Base-by-base conservation (phyloP, 2,797 vertebrate species). In the Toxotes lorentzi region DNA sequence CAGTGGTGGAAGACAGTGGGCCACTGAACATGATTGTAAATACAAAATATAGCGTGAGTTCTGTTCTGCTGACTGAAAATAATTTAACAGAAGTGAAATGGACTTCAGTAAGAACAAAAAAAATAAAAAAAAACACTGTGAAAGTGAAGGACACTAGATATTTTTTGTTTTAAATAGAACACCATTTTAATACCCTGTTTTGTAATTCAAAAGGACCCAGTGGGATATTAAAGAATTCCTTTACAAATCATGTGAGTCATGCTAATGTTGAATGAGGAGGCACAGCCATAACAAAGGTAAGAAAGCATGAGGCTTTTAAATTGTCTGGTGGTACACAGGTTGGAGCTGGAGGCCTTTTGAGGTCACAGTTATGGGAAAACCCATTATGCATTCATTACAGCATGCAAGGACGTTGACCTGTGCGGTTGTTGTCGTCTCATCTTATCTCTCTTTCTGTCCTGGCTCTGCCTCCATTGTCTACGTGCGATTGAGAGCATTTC, bases 401-500 rank as follows among this genome's bases (percentile, higher is more conserved):
- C 85, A 71, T 73, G 82, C 19, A 19, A 58, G 66, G 67, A 77
- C 27, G 16, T 16, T 63, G 83, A 84, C 71, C 86, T 59, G 73
- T 13, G 54, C 58, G 35, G 69, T 79, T 81, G 81, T 78, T 84
- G 82, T 57, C 64, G 51, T 71, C 79, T 65, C 9, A 27, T 71
- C 86, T 86, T 86, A 87, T 89, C 81, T 72, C 67, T 58, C 73
- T 38, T 7, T 88, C 75, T 60, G 50, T 80, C 66, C 51, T 40
- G 0, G 53, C 63, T 57, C 68, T 24, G 61, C 75, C 69, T 78
- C 87, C 70, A 76, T 84, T 89, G 88, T 92, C 74, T 76, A 21
- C 1, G 4, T 43, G 82, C 66, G 73, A 84, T 77, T 70, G 61
- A 79, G 73, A 78, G 68, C 64, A 65, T 82, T 89, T 88, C 91